A percentile compares a stretch with the other conserved stretches of the same genome.
These are phyloP conservation scores for Colletes gigas DNA, from an alignment of 1,140 invertebrate genomes.

Conservation along the genomic window DNA sequence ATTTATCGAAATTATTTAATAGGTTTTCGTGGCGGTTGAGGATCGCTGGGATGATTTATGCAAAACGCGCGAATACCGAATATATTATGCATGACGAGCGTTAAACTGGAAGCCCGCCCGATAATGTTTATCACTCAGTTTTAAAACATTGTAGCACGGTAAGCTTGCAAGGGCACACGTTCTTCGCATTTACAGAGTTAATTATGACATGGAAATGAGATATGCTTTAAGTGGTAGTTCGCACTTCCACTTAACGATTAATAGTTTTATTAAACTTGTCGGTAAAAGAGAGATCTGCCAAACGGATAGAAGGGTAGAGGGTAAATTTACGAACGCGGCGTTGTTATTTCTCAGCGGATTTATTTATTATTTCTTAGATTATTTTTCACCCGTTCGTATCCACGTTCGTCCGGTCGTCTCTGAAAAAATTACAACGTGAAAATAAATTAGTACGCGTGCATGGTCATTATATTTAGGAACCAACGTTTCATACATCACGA, in stretches of 20 bases:
- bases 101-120: not conserved
- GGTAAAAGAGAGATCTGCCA: not conserved
- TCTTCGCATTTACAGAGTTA: not conserved
- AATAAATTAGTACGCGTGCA: not conserved
- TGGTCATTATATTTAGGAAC: not conserved
- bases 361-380: not conserved
- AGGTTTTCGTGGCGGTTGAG: not conserved
- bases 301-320: not conserved
- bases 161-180: not conserved
- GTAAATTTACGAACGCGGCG: not conserved
- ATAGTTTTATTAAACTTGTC: not conserved
- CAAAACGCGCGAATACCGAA: not conserved
- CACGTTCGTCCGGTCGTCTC: not conserved
- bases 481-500: not conserved
- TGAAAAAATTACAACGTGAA: not conserved
- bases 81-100: not conserved
- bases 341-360: not conserved
- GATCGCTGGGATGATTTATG: not conserved
- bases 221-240: not conserved
- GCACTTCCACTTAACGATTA: not conserved
- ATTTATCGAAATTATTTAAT: too few relatives aligned
- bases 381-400: not conserved
- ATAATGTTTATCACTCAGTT: not conserved
- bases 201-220: constrained; percentile 1
- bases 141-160: constrained; percentile 1